Conservation (phyloP, 2,888 invertebrate genomes). For the Mythimna ferrago region DNA sequence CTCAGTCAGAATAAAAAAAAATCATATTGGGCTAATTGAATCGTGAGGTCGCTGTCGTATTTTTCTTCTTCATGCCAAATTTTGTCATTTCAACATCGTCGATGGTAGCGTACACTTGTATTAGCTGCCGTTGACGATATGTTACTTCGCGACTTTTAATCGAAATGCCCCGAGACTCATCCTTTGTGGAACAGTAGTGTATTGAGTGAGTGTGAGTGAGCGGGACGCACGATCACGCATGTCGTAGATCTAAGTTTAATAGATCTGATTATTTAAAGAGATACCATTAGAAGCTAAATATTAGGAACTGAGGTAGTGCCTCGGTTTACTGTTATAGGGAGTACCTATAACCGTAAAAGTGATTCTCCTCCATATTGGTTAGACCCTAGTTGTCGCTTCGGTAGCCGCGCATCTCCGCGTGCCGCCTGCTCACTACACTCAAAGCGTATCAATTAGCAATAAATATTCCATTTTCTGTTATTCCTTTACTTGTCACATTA, state of each 20-base stretch:
- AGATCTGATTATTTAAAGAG: constrained; percentile 31
- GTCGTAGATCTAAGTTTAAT: neutral
- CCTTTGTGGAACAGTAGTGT: constrained; percentile 18
- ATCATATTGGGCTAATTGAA: neutral
- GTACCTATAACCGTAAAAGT: neutral
- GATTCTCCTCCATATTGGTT: neutral
- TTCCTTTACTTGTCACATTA: constrained; percentile 6
- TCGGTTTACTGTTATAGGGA: too few relatives aligned
- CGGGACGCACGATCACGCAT: neutral
- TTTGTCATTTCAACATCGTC: too few relatives aligned
- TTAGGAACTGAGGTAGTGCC: neutral
- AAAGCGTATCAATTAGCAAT: neutral
- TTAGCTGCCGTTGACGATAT: neutral
- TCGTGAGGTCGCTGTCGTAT: neutral
- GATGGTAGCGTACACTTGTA: neutral
- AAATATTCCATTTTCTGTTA: constrained; percentile 37
- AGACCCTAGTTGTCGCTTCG: neutral
- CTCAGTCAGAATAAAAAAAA: neutral
- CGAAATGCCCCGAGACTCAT: neutral
- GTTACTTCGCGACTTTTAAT: neutral
- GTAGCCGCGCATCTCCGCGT: neutral
- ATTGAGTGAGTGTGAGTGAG: constrained; percentile 7
- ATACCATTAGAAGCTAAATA: neutral
- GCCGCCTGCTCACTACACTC: constrained; percentile 4
- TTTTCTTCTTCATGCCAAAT: too few relatives aligned